These are phyloP conservation scores for Brachionus angularis DNA, from an alignment of 1,140 invertebrate species.

Conservation along the genomic window DNA sequence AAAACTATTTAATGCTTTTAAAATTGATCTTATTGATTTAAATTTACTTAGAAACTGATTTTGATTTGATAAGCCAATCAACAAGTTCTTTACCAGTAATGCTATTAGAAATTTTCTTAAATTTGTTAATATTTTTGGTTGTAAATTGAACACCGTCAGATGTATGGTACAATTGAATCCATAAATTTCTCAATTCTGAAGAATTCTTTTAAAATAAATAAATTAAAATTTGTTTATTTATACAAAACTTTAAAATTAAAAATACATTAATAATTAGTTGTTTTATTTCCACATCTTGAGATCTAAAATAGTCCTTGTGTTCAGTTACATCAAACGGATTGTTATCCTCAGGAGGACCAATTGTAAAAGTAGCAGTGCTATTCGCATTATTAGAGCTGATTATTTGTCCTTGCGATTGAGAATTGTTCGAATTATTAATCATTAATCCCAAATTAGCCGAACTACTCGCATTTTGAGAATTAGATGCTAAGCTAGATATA, in stretches of 20 bases:
- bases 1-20: neutral
- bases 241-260: neutral
- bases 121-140: slow-evolving; percentile 63
- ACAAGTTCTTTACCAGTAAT: slow-evolving; percentile 70
- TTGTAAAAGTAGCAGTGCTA: no score
- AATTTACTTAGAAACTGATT: slow-evolving; percentile 63
- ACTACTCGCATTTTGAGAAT: no score
- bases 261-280: slow-evolving; percentile 32
- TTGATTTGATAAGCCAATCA: slow-evolving; percentile 73
- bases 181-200: slow-evolving; percentile 67
- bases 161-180: slow-evolving; percentile 67
- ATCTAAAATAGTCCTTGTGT: slow-evolving; percentile 25
- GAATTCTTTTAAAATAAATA: slow-evolving; percentile 67
- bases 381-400: no score
- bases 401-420: no score
- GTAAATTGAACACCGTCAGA: slow-evolving; percentile 64
- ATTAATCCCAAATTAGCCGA: no score
- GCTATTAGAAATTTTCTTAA: slow-evolving; percentile 67
- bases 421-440: no score
- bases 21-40: neutral
- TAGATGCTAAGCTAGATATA: no score
- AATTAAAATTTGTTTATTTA: slow-evolving; percentile 45
- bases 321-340: slow-evolving; percentile 32
- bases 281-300: slow-evolving; percentile 19
- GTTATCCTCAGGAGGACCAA: slow-evolving; percentile 16